phyloP scores from a whole-genome alignment of 2,888 invertebrate genomes.

The Agrilus mali region DNA sequence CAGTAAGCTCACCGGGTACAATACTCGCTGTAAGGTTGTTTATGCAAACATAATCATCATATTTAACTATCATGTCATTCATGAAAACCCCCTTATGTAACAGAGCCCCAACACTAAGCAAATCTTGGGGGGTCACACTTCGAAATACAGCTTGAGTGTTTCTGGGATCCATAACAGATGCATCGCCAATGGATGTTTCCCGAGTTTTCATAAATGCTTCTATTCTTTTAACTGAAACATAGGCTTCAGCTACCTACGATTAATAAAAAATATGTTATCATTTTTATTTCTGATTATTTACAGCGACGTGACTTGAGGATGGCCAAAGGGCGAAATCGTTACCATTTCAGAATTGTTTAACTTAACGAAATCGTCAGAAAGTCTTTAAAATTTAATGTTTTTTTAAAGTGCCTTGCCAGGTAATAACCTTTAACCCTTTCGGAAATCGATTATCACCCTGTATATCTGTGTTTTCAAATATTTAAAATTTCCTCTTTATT shows the following conservation, averaged over 20 bases:
- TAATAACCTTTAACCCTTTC: too few relatives aligned
- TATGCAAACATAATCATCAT: conserved; percentile 28
- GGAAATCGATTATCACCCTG: too few relatives aligned
- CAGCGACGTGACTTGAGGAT: too few relatives aligned
- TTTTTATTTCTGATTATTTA: too few relatives aligned
- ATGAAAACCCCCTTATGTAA: conserved; percentile 12
- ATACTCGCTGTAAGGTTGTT: conserved; percentile 35
- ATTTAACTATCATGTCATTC: conserved; percentile 15
- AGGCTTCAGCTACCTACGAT: conserved; percentile 37
- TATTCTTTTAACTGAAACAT: conserved; percentile 39
- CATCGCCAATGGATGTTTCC: conserved; percentile 26
- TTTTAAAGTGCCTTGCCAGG: too few relatives aligned
- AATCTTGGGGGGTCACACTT: conserved; percentile 5
- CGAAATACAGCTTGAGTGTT: conserved; percentile 3
- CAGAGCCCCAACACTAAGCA: not conserved
- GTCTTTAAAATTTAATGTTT: too few relatives aligned
- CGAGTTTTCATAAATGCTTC: conserved; percentile 21
- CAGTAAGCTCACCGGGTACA: conserved; percentile 33
- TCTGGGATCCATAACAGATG: conserved; percentile 21
- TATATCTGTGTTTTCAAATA: too few relatives aligned
- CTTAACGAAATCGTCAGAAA: too few relatives aligned
- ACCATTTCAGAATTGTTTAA: too few relatives aligned
- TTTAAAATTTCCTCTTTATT: too few relatives aligned
- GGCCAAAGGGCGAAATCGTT: too few relatives aligned
- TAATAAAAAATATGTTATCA: too few relatives aligned